A percentile compares a stretch with the other conserved stretches of the same genome.
Conservation (phyloP, 1,140 invertebrate species). For the Neodiprion pinetum region DNA sequence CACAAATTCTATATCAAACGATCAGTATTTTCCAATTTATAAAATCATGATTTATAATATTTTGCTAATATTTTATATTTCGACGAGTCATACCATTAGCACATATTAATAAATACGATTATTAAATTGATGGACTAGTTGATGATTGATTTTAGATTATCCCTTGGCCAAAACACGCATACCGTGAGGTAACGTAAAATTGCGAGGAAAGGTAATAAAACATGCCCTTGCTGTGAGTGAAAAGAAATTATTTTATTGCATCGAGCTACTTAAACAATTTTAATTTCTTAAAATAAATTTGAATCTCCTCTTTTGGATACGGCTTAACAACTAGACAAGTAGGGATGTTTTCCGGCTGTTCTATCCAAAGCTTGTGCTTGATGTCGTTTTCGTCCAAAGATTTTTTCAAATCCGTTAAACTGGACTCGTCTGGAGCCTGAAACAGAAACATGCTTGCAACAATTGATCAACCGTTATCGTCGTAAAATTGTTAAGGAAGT, state of each 20-base stretch:
- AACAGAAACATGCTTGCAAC: constrained; percentile 34
- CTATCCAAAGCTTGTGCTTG: constrained; percentile 94
- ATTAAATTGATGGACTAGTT: background rate
- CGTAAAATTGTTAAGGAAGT: no score
- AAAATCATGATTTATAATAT: no score
- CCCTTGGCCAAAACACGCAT: no score
- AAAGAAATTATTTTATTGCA: no score
- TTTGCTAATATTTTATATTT: no score
- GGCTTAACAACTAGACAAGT: constrained; percentile 95
- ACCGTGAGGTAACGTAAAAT: no score
- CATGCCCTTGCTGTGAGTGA: no score
- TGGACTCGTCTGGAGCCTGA: constrained; percentile 79
- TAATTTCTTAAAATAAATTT: constrained; percentile 87
- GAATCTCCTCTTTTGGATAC: constrained; percentile 84
- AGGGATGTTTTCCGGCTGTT: constrained; percentile 96
- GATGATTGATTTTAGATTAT: background rate
- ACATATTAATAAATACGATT: background rate
- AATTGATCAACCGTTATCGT: background rate
- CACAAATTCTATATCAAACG: no score
- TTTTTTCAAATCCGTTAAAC: constrained; percentile 71
- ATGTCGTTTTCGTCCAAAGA: constrained; percentile 77
- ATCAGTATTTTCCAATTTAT: no score
- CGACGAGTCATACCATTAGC: no score
- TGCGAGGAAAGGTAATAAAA: no score
- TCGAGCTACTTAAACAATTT: constrained; percentile 76